Percentiles rank a stretch among this genome's conserved stretches.
phyloP scores from a whole-genome alignment of 2,888 invertebrate species.

The Entomobrya multifasciata region DNA sequence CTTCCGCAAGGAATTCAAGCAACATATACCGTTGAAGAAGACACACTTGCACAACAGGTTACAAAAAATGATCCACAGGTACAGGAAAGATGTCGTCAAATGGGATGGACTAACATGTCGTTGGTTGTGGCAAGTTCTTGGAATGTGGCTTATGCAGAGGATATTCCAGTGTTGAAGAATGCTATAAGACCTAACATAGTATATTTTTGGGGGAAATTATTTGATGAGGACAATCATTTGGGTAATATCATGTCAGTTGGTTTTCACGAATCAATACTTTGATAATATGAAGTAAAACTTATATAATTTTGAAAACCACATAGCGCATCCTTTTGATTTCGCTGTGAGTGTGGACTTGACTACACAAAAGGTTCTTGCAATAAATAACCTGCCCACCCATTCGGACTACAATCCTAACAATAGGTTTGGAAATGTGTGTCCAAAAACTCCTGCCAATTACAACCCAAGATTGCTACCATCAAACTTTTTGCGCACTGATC shows the following conservation, averaged over 20 bases:
- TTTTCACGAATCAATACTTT: background rate
- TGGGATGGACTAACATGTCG: conserved; percentile 42
- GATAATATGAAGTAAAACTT: no score
- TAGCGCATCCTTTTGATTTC: conserved; percentile 74
- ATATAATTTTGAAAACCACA: no score
- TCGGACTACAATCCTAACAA: conserved; percentile 41
- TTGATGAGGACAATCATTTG: conserved; percentile 59
- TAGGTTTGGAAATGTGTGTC: conserved; percentile 44
- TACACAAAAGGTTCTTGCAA: conserved; percentile 37
- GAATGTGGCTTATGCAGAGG: conserved; percentile 7
- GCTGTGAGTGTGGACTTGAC: conserved; percentile 56
- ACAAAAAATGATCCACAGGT: conserved; percentile 17
- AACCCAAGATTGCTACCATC: conserved; percentile 3
- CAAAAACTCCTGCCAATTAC: conserved; percentile 19
- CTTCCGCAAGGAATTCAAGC: conserved; percentile 22
- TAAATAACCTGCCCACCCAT: conserved; percentile 69
- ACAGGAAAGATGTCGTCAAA: conserved; percentile 20
- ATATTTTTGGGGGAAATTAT: conserved; percentile 45
- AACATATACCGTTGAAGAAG: conserved; percentile 33
- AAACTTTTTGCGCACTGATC: conserved; percentile 54
- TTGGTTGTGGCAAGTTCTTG: conserved; percentile 2
- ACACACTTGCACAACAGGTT: background rate
- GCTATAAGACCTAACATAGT: conserved; percentile 26
- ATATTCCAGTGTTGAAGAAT: background rate
- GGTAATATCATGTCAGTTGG: conserved; percentile 21